A percentile compares a stretch with the other conserved stretches of the same genome.
These are phyloP conservation scores for Manis crassicaudata DNA, from an alignment of 2,797 vertebrate species.

Conservation along the genomic window DNA sequence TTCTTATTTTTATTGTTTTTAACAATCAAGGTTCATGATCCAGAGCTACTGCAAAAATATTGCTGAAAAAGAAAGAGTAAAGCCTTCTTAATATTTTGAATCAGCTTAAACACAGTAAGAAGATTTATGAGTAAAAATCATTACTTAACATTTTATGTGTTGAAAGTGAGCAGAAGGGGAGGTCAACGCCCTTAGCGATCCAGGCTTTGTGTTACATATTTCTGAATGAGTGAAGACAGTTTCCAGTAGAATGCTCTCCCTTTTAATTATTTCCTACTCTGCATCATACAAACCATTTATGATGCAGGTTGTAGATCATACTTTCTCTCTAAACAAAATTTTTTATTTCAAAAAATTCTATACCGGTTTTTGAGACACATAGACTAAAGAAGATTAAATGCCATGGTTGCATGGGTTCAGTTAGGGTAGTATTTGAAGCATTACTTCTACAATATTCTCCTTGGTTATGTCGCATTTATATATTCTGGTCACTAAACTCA, in stretches of 20 bases:
- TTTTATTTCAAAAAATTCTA: neutral
- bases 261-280: neutral
- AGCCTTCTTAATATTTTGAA: neutral
- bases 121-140: neutral
- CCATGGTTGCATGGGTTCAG: neutral
- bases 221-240: neutral
- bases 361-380: neutral
- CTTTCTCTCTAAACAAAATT: neutral
- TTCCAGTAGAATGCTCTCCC: neutral
- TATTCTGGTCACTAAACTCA: neutral
- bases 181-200: rapidly evolving
- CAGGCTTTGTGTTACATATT: neutral
- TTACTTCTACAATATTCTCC: neutral
- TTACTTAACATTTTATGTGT: neutral
- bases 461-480: neutral
- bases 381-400: neutral
- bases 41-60: neutral
- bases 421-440: neutral
- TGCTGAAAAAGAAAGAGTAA: neutral
- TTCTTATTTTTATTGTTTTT: slow-evolving; percentile 40
- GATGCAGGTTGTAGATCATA: neutral
- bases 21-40: neutral
- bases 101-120: neutral
- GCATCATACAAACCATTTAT: neutral
- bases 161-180: neutral